Evolutionary conservation across 1,140 invertebrate species (phyloP).

Genomic region (Procambarus virginalis): DNA sequence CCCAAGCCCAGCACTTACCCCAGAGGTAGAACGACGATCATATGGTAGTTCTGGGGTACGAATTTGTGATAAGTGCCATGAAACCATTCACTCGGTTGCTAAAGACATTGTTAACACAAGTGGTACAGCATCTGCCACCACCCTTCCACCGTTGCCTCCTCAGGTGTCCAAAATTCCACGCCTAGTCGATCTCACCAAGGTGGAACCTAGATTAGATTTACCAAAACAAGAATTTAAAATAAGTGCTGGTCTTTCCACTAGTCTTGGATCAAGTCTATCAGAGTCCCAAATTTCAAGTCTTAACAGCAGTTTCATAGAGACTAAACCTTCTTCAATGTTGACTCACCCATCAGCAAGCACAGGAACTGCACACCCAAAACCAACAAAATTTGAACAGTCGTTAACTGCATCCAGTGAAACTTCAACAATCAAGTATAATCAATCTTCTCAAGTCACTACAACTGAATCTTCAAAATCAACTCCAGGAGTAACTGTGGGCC

Average conservation of each 20-base stretch:
- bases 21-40: conserved; percentile 69
- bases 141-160: conserved; percentile 65
- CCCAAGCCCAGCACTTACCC: conserved; percentile 75
- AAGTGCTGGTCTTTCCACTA: not conserved
- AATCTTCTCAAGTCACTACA: not conserved
- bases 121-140: conserved; percentile 45
- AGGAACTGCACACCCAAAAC: not conserved
- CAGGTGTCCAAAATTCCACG: conserved; percentile 69
- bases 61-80: conserved; percentile 82
- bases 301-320: conserved; percentile 28
- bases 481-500: not conserved
- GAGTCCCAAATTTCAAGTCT: conserved; percentile 34
- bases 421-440: not conserved
- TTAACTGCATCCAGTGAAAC: not conserved
- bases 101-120: conserved; percentile 74
- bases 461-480: not conserved
- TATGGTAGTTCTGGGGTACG: conserved; percentile 74
- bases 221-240: not conserved
- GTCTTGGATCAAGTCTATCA: conserved; percentile 35
- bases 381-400: not conserved
- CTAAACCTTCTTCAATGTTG: not conserved
- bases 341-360: not conserved
- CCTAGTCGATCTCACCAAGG: conserved; percentile 65
- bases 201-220: conserved; percentile 46
- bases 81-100: conserved; percentile 77